Percentiles rank a stretch among this genome's conserved stretches.
phyloP scores from a whole-genome alignment of 2,113 vertebrate genomes.

The Lucifuga dentata region DNA sequence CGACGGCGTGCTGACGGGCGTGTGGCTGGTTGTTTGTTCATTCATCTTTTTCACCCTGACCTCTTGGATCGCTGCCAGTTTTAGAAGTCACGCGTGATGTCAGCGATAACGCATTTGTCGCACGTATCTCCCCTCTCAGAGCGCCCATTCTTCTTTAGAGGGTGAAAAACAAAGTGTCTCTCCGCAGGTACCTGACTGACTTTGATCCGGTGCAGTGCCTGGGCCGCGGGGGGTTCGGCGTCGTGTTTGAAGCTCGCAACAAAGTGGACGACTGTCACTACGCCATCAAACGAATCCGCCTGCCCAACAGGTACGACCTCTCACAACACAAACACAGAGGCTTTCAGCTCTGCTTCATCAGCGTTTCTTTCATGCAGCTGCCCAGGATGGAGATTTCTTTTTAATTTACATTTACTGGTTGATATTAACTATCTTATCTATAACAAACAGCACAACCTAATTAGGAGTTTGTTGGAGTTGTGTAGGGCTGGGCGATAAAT shows the following conservation, averaged over 20 bases:
- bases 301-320: conserved; percentile 91
- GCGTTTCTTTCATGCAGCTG: conserved; percentile 14
- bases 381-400: conserved; percentile 7
- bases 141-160: background rate
- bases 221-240: conserved; percentile 96
- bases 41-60: background rate
- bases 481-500: no score
- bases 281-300: conserved; percentile 97
- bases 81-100: background rate
- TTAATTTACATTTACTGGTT: no score
- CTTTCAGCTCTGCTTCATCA: conserved; percentile 23
- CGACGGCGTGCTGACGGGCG: background rate
- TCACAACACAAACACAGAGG: conserved; percentile 3
- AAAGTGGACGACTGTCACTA: conserved; percentile 99
- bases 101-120: background rate
- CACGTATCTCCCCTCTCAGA: background rate
- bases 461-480: no score
- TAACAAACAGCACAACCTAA: no score
- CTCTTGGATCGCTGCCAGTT: background rate
- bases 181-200: conserved; percentile 93
- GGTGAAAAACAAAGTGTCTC: conserved; percentile 30
- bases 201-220: conserved; percentile 98
- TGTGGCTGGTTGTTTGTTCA: conserved; percentile 1
- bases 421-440: no score
- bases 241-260: conserved; percentile 97